Conservation (phyloP, 2,888 invertebrate species). For the Hyles lineata region DNA sequence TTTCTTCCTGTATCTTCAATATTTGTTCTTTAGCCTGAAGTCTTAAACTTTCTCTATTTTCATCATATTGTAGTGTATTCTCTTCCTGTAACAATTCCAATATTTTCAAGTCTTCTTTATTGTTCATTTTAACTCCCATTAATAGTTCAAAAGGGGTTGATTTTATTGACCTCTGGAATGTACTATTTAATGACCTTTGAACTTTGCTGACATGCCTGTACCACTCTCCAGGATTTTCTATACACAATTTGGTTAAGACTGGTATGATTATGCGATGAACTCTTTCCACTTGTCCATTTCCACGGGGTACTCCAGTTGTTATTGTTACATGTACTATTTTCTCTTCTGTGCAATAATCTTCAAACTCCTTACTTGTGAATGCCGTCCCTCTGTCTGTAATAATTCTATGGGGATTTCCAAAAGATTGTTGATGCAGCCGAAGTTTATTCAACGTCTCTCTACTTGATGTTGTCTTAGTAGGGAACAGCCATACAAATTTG, state of each 20-base stretch:
- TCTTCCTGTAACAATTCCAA: constrained; percentile 40
- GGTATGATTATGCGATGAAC: constrained; percentile 37
- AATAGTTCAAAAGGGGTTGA: constrained; percentile 36
- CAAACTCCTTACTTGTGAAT: constrained; percentile 41
- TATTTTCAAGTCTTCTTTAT: constrained; percentile 36
- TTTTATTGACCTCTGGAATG: constrained; percentile 39
- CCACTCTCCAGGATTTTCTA: constrained; percentile 32
- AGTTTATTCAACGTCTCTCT: constrained; percentile 46
- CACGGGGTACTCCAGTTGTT: constrained; percentile 43
- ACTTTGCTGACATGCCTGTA: constrained; percentile 29
- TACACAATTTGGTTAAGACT: constrained; percentile 39
- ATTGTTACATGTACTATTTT: constrained; percentile 38
- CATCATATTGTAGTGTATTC: constrained; percentile 31
- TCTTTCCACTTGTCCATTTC: constrained; percentile 45
- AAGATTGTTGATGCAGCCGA: constrained; percentile 39
- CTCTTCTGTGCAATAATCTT: constrained; percentile 38
- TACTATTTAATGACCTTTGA: constrained; percentile 38
- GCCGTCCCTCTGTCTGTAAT: constrained; percentile 42
- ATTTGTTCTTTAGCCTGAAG: constrained; percentile 31
- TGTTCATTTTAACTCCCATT: constrained; percentile 39
- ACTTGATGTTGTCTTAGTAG: constrained; percentile 48
- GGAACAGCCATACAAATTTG: constrained; percentile 60
- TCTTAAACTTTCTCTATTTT: constrained; percentile 30
- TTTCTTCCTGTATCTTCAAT: constrained; percentile 34
- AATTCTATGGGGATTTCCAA: constrained; percentile 35